Conservation (phyloP, 1,140 invertebrate species). For the Atta cephalotes region DNA sequence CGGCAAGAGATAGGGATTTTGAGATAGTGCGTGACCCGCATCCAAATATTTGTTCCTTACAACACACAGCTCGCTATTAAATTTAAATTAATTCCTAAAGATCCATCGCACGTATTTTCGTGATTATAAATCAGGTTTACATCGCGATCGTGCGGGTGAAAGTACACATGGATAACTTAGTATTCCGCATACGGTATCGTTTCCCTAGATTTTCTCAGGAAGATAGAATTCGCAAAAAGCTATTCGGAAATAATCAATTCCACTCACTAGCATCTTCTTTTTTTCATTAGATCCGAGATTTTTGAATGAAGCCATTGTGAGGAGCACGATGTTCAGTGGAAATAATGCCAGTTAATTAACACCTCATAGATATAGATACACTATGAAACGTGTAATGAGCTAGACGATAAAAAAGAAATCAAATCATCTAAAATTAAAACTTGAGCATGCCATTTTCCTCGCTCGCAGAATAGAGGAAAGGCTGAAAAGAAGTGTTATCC, state of each 20-base stretch:
- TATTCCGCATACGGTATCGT: conserved; percentile 13
- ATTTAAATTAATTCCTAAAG: conserved; percentile 52
- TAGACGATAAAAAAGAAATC: neutral
- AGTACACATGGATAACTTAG: conserved; percentile 51
- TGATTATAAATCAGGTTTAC: conserved; percentile 42
- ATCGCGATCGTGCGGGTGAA: conserved; percentile 40
- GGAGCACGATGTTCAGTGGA: neutral
- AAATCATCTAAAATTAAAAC: neutral
- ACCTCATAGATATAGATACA: neutral
- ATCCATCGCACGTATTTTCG: conserved; percentile 17
- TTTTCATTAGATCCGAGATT: neutral
- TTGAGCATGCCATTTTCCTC: neutral
- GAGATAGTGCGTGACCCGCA: conserved; percentile 25
- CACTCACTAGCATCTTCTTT: neutral
- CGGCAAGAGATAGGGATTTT: conserved; percentile 24
- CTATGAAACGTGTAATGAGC: neutral
- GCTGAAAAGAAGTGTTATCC: neutral
- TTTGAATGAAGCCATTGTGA: conserved; percentile 23
- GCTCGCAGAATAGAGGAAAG: neutral
- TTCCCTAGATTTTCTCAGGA: conserved; percentile 48
- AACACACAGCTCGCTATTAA: conserved; percentile 17
- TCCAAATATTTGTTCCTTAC: conserved; percentile 18
- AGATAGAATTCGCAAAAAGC: conserved; percentile 53
- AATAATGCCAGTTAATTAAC: conserved; percentile 46
- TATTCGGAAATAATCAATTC: conserved; percentile 55